Percentiles rank a stretch among this genome's conserved stretches.
phyloP scores from a whole-genome alignment of 2,113 vertebrate genomes.

The Lepus timidus region DNA sequence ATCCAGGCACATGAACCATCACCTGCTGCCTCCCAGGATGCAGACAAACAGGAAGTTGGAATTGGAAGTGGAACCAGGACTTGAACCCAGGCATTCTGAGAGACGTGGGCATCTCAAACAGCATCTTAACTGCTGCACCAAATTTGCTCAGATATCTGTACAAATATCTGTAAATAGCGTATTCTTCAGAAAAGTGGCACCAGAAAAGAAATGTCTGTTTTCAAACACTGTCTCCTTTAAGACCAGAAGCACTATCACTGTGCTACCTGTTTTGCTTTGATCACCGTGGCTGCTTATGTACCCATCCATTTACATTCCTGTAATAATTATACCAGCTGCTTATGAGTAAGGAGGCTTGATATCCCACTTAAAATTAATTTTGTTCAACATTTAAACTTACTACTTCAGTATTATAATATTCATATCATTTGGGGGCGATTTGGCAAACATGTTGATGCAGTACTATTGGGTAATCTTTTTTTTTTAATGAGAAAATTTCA shows the following conservation, averaged over 20 bases:
- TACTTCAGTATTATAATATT: not conserved
- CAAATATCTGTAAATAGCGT: not conserved
- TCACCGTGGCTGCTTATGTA: not conserved
- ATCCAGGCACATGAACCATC: too few species aligned
- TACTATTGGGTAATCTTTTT: not conserved
- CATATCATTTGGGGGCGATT: not conserved
- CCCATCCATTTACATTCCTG: not conserved
- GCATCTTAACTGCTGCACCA: too few species aligned
- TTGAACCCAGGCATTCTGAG: too few species aligned
- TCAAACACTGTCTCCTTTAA: not conserved
- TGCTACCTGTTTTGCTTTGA: not conserved
- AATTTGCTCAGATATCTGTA: too few species aligned
- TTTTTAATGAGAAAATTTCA: constrained; percentile 39
- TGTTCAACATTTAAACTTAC: constrained; percentile 33
- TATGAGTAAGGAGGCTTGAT: not conserved
- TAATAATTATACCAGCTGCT: constrained; percentile 3
- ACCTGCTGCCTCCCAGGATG: too few species aligned
- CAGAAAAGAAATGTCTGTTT: not conserved
- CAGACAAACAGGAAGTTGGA: too few species aligned
- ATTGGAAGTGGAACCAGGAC: too few species aligned
- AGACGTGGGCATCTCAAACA: too few species aligned
- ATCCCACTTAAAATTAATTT: constrained; percentile 35
- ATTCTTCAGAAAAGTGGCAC: not conserved
- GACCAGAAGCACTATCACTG: not conserved
- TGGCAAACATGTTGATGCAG: not conserved